Conservation (phyloP, 2,113 vertebrate genomes). For the Asarcornis scutulata region DNA sequence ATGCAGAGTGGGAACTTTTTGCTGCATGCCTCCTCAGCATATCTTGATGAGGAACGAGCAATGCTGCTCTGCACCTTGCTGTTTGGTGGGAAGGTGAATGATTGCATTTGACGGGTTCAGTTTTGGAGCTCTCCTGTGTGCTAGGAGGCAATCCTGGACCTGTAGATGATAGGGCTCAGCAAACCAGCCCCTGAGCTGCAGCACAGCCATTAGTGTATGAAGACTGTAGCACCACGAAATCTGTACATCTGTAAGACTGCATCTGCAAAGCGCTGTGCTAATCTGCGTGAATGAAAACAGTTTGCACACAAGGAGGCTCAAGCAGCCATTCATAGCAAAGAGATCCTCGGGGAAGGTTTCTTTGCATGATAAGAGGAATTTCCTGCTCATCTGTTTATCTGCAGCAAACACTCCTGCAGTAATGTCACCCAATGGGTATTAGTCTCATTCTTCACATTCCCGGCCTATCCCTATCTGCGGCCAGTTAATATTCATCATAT, state of each 20-base stretch:
- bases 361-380: slow-evolving; percentile 23
- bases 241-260: not conserved
- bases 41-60: not conserved
- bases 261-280: not conserved
- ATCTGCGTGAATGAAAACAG: not conserved
- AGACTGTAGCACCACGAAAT: not conserved
- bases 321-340: slow-evolving; percentile 1
- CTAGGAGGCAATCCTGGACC: not conserved
- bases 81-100: not conserved
- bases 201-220: not conserved
- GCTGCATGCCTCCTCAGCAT: not conserved
- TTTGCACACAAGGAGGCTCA: not conserved
- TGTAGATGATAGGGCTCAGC: not conserved
- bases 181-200: not conserved
- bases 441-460: not conserved
- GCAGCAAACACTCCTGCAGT: not conserved
- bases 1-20: not conserved
- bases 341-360: slow-evolving; percentile 18
- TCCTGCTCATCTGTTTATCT: slow-evolving; percentile 31
- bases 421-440: not conserved
- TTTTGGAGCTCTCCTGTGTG: not conserved
- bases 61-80: not conserved
- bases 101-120: not conserved
- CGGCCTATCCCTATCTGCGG: not conserved
- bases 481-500: not conserved